Conservation (phyloP, 1,140 invertebrate genomes). For the Sitobion miscanthi region DNA sequence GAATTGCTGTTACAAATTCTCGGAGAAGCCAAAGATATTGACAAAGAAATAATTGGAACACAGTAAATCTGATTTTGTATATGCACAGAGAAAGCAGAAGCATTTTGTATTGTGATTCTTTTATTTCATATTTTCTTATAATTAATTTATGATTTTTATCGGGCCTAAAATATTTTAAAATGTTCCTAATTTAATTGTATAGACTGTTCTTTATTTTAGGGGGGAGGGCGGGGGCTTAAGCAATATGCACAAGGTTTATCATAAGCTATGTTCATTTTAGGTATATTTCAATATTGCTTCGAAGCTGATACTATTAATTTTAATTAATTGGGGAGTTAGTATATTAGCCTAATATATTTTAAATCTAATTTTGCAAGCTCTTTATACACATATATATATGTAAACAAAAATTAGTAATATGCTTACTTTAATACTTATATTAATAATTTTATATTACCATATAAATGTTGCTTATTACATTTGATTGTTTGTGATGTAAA, state of each 20-base stretch:
- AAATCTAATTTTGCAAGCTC: conserved; percentile 6
- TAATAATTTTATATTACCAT: neutral
- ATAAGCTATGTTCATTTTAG: neutral
- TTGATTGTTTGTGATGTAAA: neutral
- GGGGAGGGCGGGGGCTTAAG: neutral
- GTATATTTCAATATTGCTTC: conserved; percentile 19
- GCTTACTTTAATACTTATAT: neutral
- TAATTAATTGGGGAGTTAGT: neutral
- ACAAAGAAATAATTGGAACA: conserved; percentile 74
- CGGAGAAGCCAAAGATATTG: conserved; percentile 72
- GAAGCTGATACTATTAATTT: neutral
- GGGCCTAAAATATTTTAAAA: conserved; percentile 42
- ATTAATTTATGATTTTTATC: conserved; percentile 21
- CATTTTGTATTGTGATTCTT: conserved; percentile 38
- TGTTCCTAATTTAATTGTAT: conserved; percentile 54
- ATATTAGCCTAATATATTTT: neutral
- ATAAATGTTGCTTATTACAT: neutral
- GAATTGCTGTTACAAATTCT: conserved; percentile 78
- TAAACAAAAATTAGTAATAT: neutral
- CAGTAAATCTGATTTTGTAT: conserved; percentile 65
- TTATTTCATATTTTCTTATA: conserved; percentile 30
- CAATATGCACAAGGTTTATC: neutral
- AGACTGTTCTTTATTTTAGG: conserved; percentile 27
- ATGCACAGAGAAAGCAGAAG: neutral
- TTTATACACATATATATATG: neutral